phyloP scores from a whole-genome alignment of 2,888 invertebrate species.

The Schizaphis graminum region DNA sequence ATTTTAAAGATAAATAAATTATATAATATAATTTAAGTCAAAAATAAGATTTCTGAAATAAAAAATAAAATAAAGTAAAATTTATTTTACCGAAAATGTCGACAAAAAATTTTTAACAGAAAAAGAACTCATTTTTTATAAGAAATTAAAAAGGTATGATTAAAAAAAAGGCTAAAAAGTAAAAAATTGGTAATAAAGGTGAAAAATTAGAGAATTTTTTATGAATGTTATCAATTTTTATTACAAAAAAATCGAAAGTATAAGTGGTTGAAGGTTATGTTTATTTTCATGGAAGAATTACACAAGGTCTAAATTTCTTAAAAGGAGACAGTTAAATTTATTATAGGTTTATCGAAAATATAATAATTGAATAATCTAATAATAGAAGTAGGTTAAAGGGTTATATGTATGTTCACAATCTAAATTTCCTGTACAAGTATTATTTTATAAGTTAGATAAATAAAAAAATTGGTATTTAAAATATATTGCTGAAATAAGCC shows the following conservation, averaged over 20 bases:
- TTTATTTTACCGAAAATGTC: conserved; percentile 56
- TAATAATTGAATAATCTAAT: not conserved
- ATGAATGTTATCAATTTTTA: conserved; percentile 33
- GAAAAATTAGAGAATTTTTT: not conserved
- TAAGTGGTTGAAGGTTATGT: conserved; percentile 53
- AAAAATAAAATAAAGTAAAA: not conserved
- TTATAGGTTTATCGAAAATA: not conserved
- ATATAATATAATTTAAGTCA: not conserved
- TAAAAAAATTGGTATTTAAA: not conserved
- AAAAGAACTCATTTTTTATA: conserved; percentile 54
- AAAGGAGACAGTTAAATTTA: not conserved
- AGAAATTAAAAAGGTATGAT: not conserved
- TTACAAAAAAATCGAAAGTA: not conserved
- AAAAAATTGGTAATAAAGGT: not conserved
- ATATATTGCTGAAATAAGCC: not conserved
- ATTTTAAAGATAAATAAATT: not conserved
- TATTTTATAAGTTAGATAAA: not conserved
- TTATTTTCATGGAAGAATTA: conserved; percentile 49
- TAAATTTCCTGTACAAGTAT: not conserved
- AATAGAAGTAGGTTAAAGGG: not conserved
- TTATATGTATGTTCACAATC: not conserved
- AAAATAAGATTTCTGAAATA: no score
- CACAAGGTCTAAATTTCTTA: not conserved
- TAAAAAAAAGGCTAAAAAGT: not conserved
- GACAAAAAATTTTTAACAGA: conserved; percentile 59